phyloP scores from a whole-genome alignment of 2,797 vertebrate genomes.

The Tamandua tetradactyla region DNA sequence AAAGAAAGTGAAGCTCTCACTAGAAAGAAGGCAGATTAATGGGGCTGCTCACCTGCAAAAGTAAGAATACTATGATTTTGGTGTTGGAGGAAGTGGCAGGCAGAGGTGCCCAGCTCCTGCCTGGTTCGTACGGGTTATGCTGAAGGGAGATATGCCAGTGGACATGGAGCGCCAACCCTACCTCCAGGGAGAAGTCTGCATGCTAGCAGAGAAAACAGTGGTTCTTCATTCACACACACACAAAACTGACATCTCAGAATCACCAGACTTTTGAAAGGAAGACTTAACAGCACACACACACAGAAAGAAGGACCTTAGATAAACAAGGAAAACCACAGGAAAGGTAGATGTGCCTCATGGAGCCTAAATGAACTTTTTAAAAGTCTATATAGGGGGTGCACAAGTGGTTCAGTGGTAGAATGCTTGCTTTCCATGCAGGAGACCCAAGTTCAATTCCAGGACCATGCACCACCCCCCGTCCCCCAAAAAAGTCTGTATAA shows the following conservation, averaged over 20 bases:
- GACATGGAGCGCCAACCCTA: background rate
- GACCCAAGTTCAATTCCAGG: too few species aligned
- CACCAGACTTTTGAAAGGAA: background rate
- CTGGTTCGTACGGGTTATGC: background rate
- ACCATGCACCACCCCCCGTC: too few species aligned
- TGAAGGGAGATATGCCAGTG: background rate
- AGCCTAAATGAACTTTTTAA: background rate
- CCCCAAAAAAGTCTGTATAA: background rate
- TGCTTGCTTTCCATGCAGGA: too few species aligned
- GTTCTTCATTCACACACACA: background rate
- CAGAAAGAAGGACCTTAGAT: background rate
- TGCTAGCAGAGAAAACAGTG: background rate
- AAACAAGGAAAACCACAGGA: background rate
- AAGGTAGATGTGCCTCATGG: background rate
- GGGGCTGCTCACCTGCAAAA: background rate
- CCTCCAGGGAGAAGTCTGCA: background rate
- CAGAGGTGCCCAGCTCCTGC: background rate
- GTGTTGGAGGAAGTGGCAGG: accelerated
- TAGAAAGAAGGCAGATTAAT: background rate
- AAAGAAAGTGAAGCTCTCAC: background rate
- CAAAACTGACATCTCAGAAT: background rate
- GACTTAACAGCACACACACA: background rate
- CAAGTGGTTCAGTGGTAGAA: too few species aligned
- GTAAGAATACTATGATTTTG: background rate
- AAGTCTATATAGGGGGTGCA: too few species aligned